Evolutionary conservation across 92 coral and sea anemone species (phyloP), one percentile per base, ranked within the genome.

Genomic region (Metridium senile): DNA sequence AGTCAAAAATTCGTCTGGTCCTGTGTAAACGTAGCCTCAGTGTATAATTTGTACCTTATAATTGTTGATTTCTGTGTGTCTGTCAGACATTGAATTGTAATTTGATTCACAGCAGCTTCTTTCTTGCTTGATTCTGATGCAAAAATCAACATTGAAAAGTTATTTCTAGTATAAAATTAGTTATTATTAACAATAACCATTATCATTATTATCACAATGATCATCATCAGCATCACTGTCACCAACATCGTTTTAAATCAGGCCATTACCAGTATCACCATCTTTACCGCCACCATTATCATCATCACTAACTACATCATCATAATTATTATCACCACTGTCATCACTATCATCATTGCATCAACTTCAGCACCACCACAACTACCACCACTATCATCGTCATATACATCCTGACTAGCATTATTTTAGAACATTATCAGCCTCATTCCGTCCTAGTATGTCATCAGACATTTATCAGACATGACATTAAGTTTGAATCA

Each of bases 41-140:
- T n/a, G n/a, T n/a, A n/a, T n/a, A n/a, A n/a, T 39, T 6, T 13
- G 6, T 63, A 89, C 98, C 93, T 91, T 79, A 91, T 80, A 26
- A 91, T 72, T 35, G 82, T 66, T 34, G 93, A 56, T 65, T 89
- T 91, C 72, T 91, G 97, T 19, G 63, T 72, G 21, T 91, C 93
- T 21, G 77, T 85, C 65, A 91, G 67, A 18, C 80, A 81, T 25
- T 82, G 79, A 19, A 91, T 62, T 20, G 75, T 58, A 21, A 75
- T 28, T 47, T 39, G 49, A 39, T 39, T 39, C 13, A 68, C 70
- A 68, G 68, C 84, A 33, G 34, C 49, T 33, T 66, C 68, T 28
- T n/a, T 62, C 66, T 77, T 67, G 11, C 70, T 27, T 26, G 49
- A 1, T 62, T 66, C 71, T 75, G 27, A 26, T 23, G 70, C 25